A percentile compares a stretch with the other conserved stretches of the same genome.
These are phyloP conservation scores for Anabacerthia variegaticeps DNA, from an alignment of 2,797 vertebrate genomes.

Conservation along the genomic window DNA sequence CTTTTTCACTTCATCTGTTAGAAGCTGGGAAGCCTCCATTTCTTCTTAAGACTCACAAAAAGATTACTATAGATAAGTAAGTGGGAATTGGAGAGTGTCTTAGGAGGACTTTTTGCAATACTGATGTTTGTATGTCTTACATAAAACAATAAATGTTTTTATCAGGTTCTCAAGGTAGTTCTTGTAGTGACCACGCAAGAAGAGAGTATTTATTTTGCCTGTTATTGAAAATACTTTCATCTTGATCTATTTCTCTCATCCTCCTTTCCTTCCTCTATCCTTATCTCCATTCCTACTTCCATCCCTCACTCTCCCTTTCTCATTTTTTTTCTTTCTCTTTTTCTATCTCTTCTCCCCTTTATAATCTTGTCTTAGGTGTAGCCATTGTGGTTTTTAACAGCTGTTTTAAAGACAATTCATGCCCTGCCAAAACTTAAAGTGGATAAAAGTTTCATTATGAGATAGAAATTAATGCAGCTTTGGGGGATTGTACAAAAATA, in stretches of 20 bases:
- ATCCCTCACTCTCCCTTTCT: not conserved
- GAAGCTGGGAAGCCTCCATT: not conserved
- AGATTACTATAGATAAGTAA: not conserved
- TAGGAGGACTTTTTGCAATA: not conserved
- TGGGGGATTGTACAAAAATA: not conserved
- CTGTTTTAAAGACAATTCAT: not conserved
- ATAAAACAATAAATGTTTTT: not conserved
- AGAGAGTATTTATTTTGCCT: not conserved
- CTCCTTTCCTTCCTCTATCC: not conserved
- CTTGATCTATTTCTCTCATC: not conserved
- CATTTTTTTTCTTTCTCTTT: not conserved
- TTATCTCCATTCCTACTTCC: not conserved
- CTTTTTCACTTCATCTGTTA: not conserved
- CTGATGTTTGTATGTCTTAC: not conserved
- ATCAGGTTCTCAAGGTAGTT: not conserved
- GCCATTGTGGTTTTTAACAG: not conserved
- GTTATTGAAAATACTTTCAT: not conserved
- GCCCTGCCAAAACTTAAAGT: not conserved
- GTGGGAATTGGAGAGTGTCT: not conserved
- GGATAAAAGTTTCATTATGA: not conserved
- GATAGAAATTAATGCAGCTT: not conserved
- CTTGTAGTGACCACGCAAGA: not conserved
- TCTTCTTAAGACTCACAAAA: not conserved
- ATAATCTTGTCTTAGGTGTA: not conserved
- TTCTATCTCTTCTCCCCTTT: not conserved